These are phyloP conservation scores for Aplocera efformata DNA, from an alignment of 2,888 invertebrate species.

Conservation along the genomic window DNA sequence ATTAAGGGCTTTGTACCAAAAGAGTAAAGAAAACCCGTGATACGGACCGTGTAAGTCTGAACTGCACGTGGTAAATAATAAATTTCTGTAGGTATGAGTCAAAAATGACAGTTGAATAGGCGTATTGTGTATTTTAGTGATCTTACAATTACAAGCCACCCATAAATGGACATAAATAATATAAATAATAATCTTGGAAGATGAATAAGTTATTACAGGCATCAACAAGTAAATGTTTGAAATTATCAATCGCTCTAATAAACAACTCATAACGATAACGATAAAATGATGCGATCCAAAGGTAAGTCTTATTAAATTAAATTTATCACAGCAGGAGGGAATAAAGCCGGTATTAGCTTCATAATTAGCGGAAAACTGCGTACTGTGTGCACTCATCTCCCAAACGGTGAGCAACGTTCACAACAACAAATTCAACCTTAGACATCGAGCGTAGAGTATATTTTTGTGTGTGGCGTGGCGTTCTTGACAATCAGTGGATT, in stretches of 20 bases:
- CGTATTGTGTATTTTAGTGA: too few species aligned
- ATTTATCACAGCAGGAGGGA: slow-evolving; percentile 46
- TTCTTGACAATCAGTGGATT: slow-evolving; percentile 48
- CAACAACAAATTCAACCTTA: slow-evolving; percentile 17
- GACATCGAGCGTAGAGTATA: slow-evolving; percentile 15
- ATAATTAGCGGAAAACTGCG: slow-evolving; percentile 68
- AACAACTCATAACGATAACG: slow-evolving; percentile 9
- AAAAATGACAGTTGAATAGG: too few species aligned
- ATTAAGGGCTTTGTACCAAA: too few species aligned
- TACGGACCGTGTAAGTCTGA: too few species aligned
- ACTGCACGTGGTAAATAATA: too few species aligned
- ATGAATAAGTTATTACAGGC: too few species aligned
- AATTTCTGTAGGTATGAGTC: too few species aligned
- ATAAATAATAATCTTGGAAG: too few species aligned
- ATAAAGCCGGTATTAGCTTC: slow-evolving; percentile 51
- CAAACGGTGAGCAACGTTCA: slow-evolving; percentile 26
- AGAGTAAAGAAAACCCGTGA: too few species aligned
- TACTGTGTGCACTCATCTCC: slow-evolving; percentile 48
- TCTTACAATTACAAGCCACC: too few species aligned
- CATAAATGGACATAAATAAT: too few species aligned
- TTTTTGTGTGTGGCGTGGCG: slow-evolving; percentile 17
- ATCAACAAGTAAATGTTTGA: too few species aligned
- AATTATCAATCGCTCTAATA: slow-evolving; percentile 1
- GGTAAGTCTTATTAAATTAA: slow-evolving; percentile 47
- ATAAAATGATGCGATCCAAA: slow-evolving; percentile 29